phyloP scores from a whole-genome alignment of 2,797 vertebrate species.

The Catostomus latipinnis region DNA sequence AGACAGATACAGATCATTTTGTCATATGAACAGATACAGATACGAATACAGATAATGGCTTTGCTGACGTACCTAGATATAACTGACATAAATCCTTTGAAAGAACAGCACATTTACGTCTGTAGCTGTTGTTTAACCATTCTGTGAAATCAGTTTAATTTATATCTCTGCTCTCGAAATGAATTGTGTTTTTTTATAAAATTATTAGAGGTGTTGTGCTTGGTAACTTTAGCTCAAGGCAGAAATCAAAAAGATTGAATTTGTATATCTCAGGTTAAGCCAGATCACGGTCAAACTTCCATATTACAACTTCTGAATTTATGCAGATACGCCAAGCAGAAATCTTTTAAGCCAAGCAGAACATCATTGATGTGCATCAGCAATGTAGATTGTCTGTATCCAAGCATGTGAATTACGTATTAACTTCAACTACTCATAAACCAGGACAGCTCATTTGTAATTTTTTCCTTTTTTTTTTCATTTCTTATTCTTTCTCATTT shows the following conservation, averaged over 20 bases:
- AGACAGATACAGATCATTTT: too few relatives aligned
- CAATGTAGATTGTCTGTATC: background rate
- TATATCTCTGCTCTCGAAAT: background rate
- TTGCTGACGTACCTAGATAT: too few relatives aligned
- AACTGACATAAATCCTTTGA: too few relatives aligned
- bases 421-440: background rate
- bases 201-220: slow-evolving; percentile 19
- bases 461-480: too few relatives aligned
- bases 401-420: background rate
- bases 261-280: slow-evolving; percentile 17
- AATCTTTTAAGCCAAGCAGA: background rate
- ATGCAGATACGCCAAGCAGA: background rate
- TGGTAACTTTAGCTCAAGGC: slow-evolving; percentile 8
- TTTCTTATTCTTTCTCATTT: too few relatives aligned
- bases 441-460: too few relatives aligned
- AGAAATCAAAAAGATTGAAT: slow-evolving; percentile 17
- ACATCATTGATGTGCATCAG: slow-evolving; percentile 8
- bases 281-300: background rate
- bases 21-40: too few relatives aligned
- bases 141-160: background rate
- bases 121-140: background rate
- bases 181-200: background rate
- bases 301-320: slow-evolving; percentile 1
- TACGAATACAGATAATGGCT: too few relatives aligned
- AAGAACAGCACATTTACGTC: background rate